Evolutionary conservation across 2,797 vertebrate species (phyloP).

Genomic region (Amblyopsis hoosieri): DNA sequence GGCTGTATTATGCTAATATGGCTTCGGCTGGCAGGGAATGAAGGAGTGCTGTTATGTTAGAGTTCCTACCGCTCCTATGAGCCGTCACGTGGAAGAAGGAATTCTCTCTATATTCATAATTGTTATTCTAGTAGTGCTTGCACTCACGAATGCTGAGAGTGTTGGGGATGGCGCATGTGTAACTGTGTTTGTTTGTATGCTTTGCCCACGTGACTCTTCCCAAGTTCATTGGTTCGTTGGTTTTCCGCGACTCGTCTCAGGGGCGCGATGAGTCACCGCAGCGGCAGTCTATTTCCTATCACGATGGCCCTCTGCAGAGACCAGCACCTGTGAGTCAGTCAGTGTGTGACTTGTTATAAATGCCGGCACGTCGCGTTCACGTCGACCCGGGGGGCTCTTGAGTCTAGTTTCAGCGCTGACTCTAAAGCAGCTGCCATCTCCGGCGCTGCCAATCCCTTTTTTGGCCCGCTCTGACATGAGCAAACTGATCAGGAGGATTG

Average conservation of each 20-base stretch:
- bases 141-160: too few relatives aligned
- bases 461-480: conserved; percentile 32
- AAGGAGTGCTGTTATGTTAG: conserved; percentile 54
- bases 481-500: conserved; percentile 49
- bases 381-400: conserved; percentile 18
- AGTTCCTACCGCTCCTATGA: conserved; percentile 60
- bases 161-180: not conserved
- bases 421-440: conserved; percentile 36
- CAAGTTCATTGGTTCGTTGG: not conserved
- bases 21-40: conserved; percentile 47
- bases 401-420: conserved; percentile 5
- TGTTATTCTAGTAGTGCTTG: conserved; percentile 23
- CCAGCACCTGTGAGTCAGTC: conserved; percentile 15
- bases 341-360: conserved; percentile 14
- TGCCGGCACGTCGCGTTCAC: conserved; percentile 9
- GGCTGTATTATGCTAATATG: conserved; percentile 65
- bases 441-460: conserved; percentile 32
- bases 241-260: too few relatives aligned
- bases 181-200: not conserved
- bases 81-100: conserved; percentile 59
- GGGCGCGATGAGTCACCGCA: too few relatives aligned
- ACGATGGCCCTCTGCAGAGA: not conserved
- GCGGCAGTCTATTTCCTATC: not conserved
- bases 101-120: conserved; percentile 63
- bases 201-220: conserved; percentile 12